These are phyloP conservation scores for Rhea pennata DNA, from an alignment of 2,113 vertebrate genomes.

Conservation along the genomic window DNA sequence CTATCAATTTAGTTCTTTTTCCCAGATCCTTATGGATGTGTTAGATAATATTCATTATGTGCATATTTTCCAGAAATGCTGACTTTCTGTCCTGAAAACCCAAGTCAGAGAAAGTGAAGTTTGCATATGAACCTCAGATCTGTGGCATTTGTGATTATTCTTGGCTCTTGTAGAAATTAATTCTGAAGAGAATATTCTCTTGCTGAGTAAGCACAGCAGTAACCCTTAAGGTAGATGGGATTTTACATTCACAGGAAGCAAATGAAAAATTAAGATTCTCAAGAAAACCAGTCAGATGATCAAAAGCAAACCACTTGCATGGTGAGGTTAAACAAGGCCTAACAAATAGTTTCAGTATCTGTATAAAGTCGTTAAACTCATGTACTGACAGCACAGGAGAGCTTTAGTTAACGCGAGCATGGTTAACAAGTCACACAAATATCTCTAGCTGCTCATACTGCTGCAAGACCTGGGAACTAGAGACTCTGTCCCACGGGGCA, in stretches of 20 bases:
- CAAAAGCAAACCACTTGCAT: background rate
- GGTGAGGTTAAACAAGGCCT: background rate
- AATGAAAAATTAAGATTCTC: background rate
- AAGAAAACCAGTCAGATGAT: background rate
- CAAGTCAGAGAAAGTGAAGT: background rate
- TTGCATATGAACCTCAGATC: background rate
- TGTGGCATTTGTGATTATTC: background rate
- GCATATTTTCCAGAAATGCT: background rate
- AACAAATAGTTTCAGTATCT: background rate
- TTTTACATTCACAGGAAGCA: background rate
- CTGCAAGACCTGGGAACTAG: background rate
- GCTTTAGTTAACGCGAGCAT: background rate
- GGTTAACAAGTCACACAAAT: background rate
- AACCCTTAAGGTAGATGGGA: background rate
- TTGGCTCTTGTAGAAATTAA: background rate
- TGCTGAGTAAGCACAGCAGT: slow-evolving; percentile 27
- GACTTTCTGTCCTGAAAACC: background rate
- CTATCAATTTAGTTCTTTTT: background rate
- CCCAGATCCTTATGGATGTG: background rate
- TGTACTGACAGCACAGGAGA: background rate
- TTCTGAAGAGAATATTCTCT: background rate
- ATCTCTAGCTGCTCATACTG: background rate
- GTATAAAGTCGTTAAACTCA: background rate
- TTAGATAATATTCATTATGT: background rate
- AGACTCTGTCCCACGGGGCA: background rate